Conservation (phyloP, 2,888 invertebrate genomes). For the Phania funesta region DNA sequence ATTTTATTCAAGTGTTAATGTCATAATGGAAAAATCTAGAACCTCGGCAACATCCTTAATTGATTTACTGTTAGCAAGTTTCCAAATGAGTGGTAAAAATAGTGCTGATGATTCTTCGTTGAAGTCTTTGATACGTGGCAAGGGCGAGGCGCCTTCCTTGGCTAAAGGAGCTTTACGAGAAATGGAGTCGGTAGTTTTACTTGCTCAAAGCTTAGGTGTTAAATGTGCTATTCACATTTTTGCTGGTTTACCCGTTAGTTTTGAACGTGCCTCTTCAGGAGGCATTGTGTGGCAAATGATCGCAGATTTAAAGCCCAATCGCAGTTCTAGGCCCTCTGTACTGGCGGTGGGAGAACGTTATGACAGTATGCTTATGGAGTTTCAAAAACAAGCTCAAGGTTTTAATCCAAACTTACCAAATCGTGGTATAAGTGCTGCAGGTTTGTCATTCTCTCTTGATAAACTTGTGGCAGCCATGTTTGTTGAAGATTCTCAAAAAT, state of each 20-base stretch:
- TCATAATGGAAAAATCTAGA: conserved; percentile 83
- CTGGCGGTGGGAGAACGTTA: conserved; percentile 95
- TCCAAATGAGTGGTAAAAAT: conserved; percentile 75
- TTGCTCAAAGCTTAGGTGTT: conserved; percentile 88
- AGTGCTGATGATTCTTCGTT: conserved; percentile 76
- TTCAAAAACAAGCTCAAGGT: conserved; percentile 82
- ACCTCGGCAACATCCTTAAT: conserved; percentile 76
- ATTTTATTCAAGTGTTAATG: conserved; percentile 85
- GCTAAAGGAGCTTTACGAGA: conserved; percentile 88
- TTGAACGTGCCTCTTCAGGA: conserved; percentile 82
- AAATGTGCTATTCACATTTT: conserved; percentile 83
- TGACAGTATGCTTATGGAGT: conserved; percentile 88
- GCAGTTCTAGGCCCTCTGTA: conserved; percentile 83
- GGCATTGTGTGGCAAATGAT: conserved; percentile 84
- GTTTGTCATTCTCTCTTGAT: conserved; percentile 92
- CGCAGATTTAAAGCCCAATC: conserved; percentile 78
- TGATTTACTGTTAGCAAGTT: conserved; percentile 77
- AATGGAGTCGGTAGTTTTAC: conserved; percentile 86
- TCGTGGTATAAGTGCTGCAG: conserved; percentile 84
- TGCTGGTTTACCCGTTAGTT: conserved; percentile 81
- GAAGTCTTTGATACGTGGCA: conserved; percentile 85
- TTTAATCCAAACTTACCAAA: conserved; percentile 75
- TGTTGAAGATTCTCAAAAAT: conserved; percentile 82
- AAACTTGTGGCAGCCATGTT: conserved; percentile 85
- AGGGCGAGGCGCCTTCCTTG: conserved; percentile 84